Evolutionary conservation across 2,113 vertebrate genomes (phyloP).

Genomic region (Theristicus caerulescens): DNA sequence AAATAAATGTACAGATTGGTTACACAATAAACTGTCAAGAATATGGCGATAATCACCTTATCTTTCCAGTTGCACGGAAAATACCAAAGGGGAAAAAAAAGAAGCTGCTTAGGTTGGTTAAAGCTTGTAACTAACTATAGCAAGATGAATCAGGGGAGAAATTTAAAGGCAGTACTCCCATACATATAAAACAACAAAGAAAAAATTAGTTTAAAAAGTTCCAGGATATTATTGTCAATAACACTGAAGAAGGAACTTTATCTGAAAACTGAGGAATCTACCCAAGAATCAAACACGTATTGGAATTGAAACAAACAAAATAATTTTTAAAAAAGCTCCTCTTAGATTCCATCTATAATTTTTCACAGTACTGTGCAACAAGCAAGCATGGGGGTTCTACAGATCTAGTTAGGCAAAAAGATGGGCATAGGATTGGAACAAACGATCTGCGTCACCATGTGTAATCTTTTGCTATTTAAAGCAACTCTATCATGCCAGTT

Average conservation of each 20-base stretch:
- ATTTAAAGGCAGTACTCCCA: background rate
- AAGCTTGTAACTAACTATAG: background rate
- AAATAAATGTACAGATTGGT: background rate
- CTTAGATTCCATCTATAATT: background rate
- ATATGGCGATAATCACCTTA: background rate
- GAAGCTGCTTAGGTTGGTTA: background rate
- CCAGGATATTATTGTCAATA: background rate
- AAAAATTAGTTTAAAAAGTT: background rate
- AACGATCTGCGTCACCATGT: background rate
- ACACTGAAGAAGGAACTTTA: background rate
- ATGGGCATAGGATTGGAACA: background rate
- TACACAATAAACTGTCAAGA: background rate
- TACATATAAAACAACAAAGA: background rate
- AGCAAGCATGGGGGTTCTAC: background rate
- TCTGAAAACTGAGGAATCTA: background rate
- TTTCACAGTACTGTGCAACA: background rate
- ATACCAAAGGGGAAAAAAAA: background rate
- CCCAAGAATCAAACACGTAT: background rate
- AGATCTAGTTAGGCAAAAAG: background rate
- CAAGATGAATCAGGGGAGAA: background rate
- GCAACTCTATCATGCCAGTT: background rate
- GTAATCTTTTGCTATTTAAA: background rate
- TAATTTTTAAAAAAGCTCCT: background rate
- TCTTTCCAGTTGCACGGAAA: background rate
- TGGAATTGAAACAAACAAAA: background rate